Percentiles rank a stretch among this genome's conserved stretches.
Evolutionary conservation across 2,888 invertebrate genomes (phyloP).

Genomic region (Mellilla xanthometata): DNA sequence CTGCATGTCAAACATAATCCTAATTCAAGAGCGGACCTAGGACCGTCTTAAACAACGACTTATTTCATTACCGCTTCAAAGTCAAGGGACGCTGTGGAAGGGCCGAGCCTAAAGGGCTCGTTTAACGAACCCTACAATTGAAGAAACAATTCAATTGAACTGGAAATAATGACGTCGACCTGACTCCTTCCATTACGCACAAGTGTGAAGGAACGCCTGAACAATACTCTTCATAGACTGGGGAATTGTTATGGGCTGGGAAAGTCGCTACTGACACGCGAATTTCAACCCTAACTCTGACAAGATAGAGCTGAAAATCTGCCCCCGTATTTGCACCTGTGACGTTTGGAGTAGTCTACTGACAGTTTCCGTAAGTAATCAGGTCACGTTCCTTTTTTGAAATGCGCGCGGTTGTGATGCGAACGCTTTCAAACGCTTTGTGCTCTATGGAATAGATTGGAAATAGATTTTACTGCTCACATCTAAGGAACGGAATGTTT

Average conservation of each 20-base stretch:
- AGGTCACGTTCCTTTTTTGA: slow-evolving; percentile 80
- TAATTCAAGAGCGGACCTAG: too few species aligned
- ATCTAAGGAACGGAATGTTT: slow-evolving; percentile 26
- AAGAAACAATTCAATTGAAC: slow-evolving; percentile 54
- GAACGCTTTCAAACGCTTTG: slow-evolving; percentile 31
- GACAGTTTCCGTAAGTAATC: slow-evolving; percentile 78
- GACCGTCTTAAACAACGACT: slow-evolving; percentile 26
- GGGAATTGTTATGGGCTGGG: slow-evolving; percentile 41
- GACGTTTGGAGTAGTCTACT: slow-evolving; percentile 62
- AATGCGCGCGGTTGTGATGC: slow-evolving; percentile 57
- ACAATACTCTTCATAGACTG: slow-evolving; percentile 60
- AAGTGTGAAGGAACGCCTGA: slow-evolving; percentile 55
- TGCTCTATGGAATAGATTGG: slow-evolving; percentile 33
- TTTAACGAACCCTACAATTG: slow-evolving; percentile 44
- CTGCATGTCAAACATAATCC: too few species aligned
- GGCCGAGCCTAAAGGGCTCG: slow-evolving; percentile 32
- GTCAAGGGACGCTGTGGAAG: slow-evolving; percentile 26
- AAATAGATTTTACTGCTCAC: slow-evolving; percentile 49
- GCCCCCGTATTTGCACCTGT: slow-evolving; percentile 42
- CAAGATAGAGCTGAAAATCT: slow-evolving; percentile 40
- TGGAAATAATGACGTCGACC: slow-evolving; percentile 51
- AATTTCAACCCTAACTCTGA: slow-evolving; percentile 40
- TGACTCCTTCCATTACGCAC: slow-evolving; percentile 52
- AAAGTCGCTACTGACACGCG: slow-evolving; percentile 24
- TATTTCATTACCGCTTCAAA: slow-evolving; percentile 29